These are phyloP conservation scores for Pristionchus pacificus DNA, from an alignment of 1,140 invertebrate genomes.

Conservation along the genomic window DNA sequence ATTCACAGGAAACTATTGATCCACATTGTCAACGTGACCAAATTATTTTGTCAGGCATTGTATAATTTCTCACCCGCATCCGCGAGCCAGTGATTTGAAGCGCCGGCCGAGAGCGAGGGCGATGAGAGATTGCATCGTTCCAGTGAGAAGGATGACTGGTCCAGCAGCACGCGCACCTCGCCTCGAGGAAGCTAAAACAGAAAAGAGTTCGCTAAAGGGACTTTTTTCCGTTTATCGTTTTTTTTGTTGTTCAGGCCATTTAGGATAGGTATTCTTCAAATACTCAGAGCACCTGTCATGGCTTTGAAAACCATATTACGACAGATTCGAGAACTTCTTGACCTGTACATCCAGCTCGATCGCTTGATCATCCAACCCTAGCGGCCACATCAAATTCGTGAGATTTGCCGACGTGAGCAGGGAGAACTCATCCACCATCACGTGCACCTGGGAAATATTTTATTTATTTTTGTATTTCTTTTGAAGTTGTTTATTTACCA, in stretches of 20 bases:
- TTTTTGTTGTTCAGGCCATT: no score
- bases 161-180: constrained; percentile 12
- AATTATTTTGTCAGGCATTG: no score
- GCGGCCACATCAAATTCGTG: constrained; percentile 23
- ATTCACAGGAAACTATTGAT: no score
- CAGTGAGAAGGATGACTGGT: constrained; percentile 11
- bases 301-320: no score
- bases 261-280: no score
- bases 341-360: constrained; percentile 22
- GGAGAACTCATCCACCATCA: not conserved
- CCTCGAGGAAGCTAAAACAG: constrained; percentile 19
- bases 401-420: constrained; percentile 13
- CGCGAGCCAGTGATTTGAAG: not conserved
- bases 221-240: no score
- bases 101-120: not conserved
- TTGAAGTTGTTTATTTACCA: constrained; percentile 12
- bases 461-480: not conserved
- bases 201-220: no score
- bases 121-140: not conserved
- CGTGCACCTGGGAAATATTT: not conserved
- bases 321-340: no score
- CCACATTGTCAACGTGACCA: no score
- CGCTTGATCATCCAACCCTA: constrained; percentile 19
- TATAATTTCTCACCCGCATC: not conserved
- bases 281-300: no score